Conservation (phyloP, 2,113 vertebrate genomes). For the Ranitomeya imitator region DNA sequence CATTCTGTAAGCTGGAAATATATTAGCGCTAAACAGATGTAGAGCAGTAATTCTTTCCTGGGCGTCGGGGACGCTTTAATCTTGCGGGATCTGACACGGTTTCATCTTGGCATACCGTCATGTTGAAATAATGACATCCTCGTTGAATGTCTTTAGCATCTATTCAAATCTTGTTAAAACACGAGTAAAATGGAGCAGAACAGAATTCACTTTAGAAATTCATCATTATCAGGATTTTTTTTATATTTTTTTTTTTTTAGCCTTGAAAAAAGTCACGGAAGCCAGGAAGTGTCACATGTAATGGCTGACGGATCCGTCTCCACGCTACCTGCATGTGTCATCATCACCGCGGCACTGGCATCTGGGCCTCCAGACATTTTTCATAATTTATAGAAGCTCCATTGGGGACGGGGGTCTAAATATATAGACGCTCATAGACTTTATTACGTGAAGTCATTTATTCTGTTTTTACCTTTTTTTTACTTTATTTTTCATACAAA, state of each 20-base stretch:
- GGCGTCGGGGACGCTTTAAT: constrained; percentile 48
- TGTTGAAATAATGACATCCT: constrained; percentile 53
- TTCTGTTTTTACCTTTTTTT: not conserved
- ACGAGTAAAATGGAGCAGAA: constrained; percentile 53
- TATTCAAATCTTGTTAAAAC: constrained; percentile 58
- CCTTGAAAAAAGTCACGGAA: constrained; percentile 20
- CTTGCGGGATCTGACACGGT: constrained; percentile 49
- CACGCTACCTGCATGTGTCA: not conserved
- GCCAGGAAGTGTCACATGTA: constrained; percentile 30
- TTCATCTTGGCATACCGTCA: constrained; percentile 52
- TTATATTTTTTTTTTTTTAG: not conserved
- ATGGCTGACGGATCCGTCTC: not conserved
- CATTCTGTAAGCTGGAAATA: constrained; percentile 47
- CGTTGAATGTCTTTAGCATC: constrained; percentile 54
- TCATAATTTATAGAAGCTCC: constrained; percentile 29
- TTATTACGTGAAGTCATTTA: not conserved
- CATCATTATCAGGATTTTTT: constrained; percentile 50
- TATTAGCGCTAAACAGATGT: constrained; percentile 56
- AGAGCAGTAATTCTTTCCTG: constrained; percentile 45
- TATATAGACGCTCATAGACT: not conserved
- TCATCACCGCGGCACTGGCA: not conserved
- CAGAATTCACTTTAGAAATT: constrained; percentile 47
- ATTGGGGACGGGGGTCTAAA: not conserved
- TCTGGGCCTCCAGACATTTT: constrained; percentile 20
- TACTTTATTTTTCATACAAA: too few species aligned